Evolutionary conservation across 2,797 vertebrate genomes (phyloP).

Genomic region (Pseudochromis fuscus): DNA sequence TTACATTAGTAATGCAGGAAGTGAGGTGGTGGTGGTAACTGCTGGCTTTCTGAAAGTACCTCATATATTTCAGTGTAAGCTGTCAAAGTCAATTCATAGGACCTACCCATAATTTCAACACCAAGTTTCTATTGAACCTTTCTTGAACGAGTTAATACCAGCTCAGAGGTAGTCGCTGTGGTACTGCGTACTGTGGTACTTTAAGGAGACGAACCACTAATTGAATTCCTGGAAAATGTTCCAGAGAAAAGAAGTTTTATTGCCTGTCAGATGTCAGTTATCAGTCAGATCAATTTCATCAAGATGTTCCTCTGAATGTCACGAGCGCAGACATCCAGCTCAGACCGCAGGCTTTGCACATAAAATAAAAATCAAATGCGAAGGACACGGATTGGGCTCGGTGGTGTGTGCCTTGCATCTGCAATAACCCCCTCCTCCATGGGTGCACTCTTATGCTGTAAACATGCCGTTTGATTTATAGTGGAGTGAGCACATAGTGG

Average conservation of each 20-base stretch:
- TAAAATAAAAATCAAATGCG: conserved; percentile 52
- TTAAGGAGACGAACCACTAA: background rate
- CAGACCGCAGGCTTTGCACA: conserved; percentile 26
- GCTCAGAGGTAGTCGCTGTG: background rate
- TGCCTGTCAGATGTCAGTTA: conserved; percentile 37
- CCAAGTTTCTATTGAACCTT: background rate
- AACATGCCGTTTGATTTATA: conserved; percentile 77
- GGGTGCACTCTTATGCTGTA: conserved; percentile 50
- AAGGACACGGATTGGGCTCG: conserved; percentile 17
- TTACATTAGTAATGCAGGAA: background rate
- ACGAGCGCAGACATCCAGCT: conserved; percentile 25
- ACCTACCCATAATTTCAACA: background rate
- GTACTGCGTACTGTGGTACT: background rate
- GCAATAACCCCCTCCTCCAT: conserved; percentile 32
- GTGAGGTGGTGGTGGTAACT: background rate
- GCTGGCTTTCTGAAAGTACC: background rate
- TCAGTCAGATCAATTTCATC: conserved; percentile 50
- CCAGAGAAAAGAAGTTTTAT: conserved; percentile 27
- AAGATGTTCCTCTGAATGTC: conserved; percentile 45
- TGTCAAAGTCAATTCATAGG: background rate
- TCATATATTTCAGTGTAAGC: background rate
- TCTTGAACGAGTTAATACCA: background rate
- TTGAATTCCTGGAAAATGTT: conserved; percentile 26
- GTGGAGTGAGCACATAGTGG: conserved; percentile 51
- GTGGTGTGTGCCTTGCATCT: conserved; percentile 55